A percentile compares a stretch with the other conserved stretches of the same genome.
Conservation (phyloP, 1,140 invertebrate genomes). For the Campodea augens region DNA sequence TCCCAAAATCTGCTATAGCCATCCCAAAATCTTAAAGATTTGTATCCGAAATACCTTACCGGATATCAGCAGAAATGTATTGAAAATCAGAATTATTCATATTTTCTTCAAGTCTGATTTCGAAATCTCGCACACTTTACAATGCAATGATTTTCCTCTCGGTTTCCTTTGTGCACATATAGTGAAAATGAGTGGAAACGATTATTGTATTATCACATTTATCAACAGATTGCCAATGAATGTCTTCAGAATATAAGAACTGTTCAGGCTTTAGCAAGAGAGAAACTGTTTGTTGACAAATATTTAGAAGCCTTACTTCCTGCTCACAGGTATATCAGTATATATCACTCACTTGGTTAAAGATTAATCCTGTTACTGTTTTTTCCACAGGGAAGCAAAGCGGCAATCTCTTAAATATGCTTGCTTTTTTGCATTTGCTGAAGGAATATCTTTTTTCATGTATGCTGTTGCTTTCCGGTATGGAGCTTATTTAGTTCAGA, state of each 20-base stretch:
- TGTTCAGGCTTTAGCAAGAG: constrained; percentile 49
- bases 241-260: constrained; percentile 59
- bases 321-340: constrained; percentile 26
- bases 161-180: too few species aligned
- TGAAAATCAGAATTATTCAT: too few species aligned
- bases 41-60: too few species aligned
- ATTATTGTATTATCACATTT: too few species aligned
- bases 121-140: too few species aligned
- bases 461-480: constrained; percentile 51
- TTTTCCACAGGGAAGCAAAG: constrained; percentile 24
- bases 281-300: constrained; percentile 38
- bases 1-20: too few species aligned
- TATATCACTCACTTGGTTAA: background rate
- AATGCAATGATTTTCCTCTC: too few species aligned
- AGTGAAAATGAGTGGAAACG: too few species aligned
- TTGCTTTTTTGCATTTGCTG: constrained; percentile 44
- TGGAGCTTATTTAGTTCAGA: constrained; percentile 44
- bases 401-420: constrained; percentile 41
- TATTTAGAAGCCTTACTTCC: constrained; percentile 36
- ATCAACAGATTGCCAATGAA: constrained; percentile 53
- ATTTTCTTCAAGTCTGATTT: too few species aligned
- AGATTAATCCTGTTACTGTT: background rate
- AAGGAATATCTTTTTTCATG: constrained; percentile 52
- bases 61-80: too few species aligned
- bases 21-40: too few species aligned